Evolutionary conservation across 2,113 vertebrate species (phyloP).

Genomic region (Colinus virginianus): DNA sequence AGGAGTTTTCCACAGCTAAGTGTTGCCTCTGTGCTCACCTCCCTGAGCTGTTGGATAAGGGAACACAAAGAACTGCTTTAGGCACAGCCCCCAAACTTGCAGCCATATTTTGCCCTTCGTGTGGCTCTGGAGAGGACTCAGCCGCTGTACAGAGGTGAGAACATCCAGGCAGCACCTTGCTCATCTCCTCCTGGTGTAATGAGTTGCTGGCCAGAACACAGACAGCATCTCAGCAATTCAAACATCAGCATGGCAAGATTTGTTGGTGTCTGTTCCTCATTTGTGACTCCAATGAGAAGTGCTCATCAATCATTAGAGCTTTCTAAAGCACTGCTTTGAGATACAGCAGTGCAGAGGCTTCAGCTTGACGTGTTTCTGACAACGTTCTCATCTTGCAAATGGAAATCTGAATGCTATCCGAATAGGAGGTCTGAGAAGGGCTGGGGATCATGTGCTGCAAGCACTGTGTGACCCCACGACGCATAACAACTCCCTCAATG

Average conservation of each 20-base stretch:
- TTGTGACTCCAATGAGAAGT: conserved; percentile 25
- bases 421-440: background rate
- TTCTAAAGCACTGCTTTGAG: background rate
- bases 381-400: conserved; percentile 6
- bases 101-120: background rate
- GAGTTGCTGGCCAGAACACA: conserved; percentile 57
- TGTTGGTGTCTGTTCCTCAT: conserved; percentile 33
- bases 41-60: background rate
- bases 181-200: conserved; percentile 39
- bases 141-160: conserved; percentile 28
- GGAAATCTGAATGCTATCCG: background rate
- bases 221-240: background rate
- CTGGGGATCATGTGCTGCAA: accelerated
- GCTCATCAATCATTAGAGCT: conserved; percentile 13
- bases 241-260: background rate
- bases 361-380: background rate
- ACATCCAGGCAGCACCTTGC: conserved; percentile 54
- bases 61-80: background rate
- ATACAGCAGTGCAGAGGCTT: background rate
- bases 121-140: background rate
- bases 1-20: background rate
- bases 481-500: background rate
- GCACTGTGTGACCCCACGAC: background rate
- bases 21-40: background rate
- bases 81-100: background rate